phyloP scores from a whole-genome alignment of 2,888 invertebrate genomes.

The Meiosimyza decipiens region DNA sequence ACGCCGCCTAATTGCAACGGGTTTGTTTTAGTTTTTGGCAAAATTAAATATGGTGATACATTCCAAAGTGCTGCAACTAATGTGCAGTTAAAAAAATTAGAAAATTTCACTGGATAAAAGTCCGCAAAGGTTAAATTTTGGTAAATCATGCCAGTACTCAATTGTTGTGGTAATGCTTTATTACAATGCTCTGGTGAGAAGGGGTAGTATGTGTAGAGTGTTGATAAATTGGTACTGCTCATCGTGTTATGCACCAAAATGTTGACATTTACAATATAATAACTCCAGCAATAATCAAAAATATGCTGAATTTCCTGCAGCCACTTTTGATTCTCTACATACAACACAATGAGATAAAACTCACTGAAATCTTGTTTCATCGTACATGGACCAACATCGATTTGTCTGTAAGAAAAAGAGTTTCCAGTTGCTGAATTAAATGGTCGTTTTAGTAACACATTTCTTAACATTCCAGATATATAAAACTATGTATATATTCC shows the following conservation, averaged over 20 bases:
- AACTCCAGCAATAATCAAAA: constrained; percentile 42
- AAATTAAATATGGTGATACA: constrained; percentile 44
- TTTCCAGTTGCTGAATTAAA: background rate
- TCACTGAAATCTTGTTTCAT: too few relatives aligned
- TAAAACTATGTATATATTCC: too few relatives aligned
- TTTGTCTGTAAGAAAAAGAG: background rate
- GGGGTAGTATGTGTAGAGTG: constrained; percentile 41
- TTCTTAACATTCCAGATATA: background rate
- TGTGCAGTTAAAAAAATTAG: constrained; percentile 34
- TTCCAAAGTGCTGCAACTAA: constrained; percentile 41
- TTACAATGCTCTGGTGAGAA: constrained; percentile 34
- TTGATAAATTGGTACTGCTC: background rate
- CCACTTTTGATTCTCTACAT: background rate
- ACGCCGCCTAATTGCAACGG: constrained; percentile 31
- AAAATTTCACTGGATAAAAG: constrained; percentile 40
- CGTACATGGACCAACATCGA: too few relatives aligned
- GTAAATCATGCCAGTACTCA: constrained; percentile 18
- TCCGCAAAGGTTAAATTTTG: constrained; percentile 15
- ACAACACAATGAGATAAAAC: constrained; percentile 33
- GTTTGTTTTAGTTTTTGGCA: background rate
- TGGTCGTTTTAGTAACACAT: background rate
- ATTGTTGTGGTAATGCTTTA: constrained; percentile 6
- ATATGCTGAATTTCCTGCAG: constrained; percentile 36
- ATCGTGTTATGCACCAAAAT: constrained; percentile 4
- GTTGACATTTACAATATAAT: constrained; percentile 39